These are phyloP conservation scores for Alectoris magna DNA, from an alignment of 2,797 vertebrate species.

Conservation along the genomic window DNA sequence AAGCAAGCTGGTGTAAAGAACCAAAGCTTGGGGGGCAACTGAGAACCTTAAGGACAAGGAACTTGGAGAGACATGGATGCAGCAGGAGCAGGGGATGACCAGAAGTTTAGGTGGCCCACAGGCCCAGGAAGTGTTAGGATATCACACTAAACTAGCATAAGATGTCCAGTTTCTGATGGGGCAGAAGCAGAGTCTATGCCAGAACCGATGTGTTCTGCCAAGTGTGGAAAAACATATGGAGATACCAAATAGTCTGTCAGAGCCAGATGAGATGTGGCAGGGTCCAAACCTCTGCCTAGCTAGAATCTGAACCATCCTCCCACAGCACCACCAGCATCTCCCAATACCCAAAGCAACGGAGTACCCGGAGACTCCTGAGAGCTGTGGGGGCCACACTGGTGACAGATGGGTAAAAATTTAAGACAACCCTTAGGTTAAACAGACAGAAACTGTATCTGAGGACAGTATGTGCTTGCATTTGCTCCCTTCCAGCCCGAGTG, in stretches of 20 bases:
- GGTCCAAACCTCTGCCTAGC: not conserved
- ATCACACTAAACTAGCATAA: not conserved
- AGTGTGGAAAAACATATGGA: not conserved
- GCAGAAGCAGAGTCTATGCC: not conserved
- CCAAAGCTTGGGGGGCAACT: not conserved
- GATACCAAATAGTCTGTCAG: not conserved
- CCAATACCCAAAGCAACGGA: not conserved
- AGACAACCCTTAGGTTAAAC: not conserved
- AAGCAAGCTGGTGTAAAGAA: fast-evolving
- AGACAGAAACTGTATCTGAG: not conserved
- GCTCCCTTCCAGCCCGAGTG: fast-evolving
- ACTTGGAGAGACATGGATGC: not conserved
- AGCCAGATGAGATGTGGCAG: not conserved
- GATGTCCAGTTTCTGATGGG: not conserved
- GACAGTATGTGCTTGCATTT: not conserved
- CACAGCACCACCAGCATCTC: not conserved
- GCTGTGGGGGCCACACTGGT: not conserved
- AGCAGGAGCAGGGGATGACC: not conserved
- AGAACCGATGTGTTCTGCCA: not conserved
- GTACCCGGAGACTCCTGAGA: not conserved
- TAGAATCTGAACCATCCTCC: fast-evolving
- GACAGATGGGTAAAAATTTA: not conserved
- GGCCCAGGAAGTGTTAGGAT: not conserved
- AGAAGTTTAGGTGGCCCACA: not conserved
- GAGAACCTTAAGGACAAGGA: not conserved